Base-by-base conservation (phyloP, 2,113 vertebrate genomes). In the Labrus mixtus region DNA sequence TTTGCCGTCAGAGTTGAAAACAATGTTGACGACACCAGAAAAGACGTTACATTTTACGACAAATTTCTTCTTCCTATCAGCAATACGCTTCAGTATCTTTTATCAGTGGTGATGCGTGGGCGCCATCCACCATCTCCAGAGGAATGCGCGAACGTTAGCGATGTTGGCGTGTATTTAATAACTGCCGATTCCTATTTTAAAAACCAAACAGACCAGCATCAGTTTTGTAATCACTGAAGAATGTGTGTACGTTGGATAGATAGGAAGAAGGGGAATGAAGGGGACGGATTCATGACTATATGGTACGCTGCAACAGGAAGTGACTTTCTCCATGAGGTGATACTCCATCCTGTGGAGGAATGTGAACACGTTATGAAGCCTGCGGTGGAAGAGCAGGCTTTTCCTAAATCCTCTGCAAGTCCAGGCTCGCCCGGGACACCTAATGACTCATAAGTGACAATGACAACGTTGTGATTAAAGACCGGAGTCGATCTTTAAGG, bases 381-480 rank as follows among this genome's bases (percentile, higher is more conserved):
- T n/a, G 10, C 3, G 83, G 88, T 90, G 76, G 90, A 78, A 79
- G 59, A 90, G 90, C 93, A 85, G 89, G 91, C 79, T 90, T 90
- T 92, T 92, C 90, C 70, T 81, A 91, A 91, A 91, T 85, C 83
- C 56, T 83, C 46, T 60, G 68, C 94, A 57, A 55, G 94, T 84
- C 77, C n/a, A 8, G 80, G 69, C 94, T 58, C 78, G 92, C 77
- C 33, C 12, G 69, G 65, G 76, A 77, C 86, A 73, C 65, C 29
- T 56, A 51, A 60, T 85, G 79, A 83, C 56, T 79, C 75, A 61
- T 25, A 25, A 73, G 85, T 83, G 90, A 93, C 92, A 92, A 73
- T 91, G 91, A 90, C 90, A 86, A 66, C 63, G 60, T 41, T 20
- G 56, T 6, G 62, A 86, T 79, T 39, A 76, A 82, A 89, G 71